Percentiles rank a stretch among this genome's conserved stretches.
These are phyloP conservation scores for Vireo griseus DNA, from an alignment of 2,797 vertebrate species.

Conservation along the genomic window DNA sequence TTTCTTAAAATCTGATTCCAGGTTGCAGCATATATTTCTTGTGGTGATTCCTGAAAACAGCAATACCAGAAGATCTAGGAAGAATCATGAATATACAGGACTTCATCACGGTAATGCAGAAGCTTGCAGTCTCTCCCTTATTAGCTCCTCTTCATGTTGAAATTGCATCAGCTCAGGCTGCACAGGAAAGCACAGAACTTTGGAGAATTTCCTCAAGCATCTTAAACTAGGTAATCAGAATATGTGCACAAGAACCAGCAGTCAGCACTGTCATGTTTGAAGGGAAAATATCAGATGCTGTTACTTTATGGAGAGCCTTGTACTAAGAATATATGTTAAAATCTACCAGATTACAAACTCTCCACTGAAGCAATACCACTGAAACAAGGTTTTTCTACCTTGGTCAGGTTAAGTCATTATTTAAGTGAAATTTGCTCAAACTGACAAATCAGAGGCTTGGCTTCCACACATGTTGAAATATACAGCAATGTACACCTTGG, in stretches of 20 bases:
- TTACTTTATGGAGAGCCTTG: neutral
- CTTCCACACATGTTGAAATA: neutral
- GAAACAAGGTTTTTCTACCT: neutral
- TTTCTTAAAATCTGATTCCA: too few relatives aligned
- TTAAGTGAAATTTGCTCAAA: neutral
- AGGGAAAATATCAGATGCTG: neutral
- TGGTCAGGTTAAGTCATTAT: neutral
- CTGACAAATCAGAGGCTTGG: neutral
- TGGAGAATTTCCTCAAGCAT: neutral
- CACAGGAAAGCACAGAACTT: neutral
- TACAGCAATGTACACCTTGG: neutral
- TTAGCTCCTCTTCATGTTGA: neutral
- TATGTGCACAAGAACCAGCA: neutral
- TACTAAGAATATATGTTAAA: neutral
- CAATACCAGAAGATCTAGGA: too few relatives aligned
- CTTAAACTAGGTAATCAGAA: neutral
- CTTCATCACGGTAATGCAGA: too few relatives aligned
- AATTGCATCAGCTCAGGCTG: neutral
- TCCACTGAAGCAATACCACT: neutral
- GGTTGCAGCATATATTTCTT: too few relatives aligned
- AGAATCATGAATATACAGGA: too few relatives aligned
- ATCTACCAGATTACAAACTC: neutral
- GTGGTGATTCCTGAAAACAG: too few relatives aligned
- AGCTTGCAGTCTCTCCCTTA: neutral
- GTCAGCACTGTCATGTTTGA: neutral